Evolutionary conservation across 2,888 invertebrate species (phyloP).

Genomic region (Choristoneura rosaceana): DNA sequence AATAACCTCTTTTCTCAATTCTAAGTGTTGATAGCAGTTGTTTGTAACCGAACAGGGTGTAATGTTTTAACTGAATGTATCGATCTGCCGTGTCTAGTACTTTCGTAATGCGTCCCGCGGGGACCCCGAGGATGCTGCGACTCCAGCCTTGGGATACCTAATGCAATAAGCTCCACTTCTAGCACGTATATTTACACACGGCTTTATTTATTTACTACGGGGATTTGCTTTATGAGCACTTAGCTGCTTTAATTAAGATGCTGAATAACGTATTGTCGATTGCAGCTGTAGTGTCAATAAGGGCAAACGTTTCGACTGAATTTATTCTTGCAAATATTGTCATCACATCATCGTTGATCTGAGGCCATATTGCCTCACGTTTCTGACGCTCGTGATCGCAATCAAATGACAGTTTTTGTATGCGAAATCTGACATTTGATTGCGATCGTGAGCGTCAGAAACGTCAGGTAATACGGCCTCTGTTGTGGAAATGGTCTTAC

Average conservation of each 20-base stretch:
- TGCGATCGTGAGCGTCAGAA: too few species aligned
- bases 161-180: conserved; percentile 68
- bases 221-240: conserved; percentile 34
- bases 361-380: too few species aligned
- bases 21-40: conserved; percentile 45
- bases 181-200: conserved; percentile 46
- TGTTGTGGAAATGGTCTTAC: too few species aligned
- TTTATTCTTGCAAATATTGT: too few species aligned
- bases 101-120: conserved; percentile 81
- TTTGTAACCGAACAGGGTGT: conserved; percentile 65
- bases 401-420: too few species aligned
- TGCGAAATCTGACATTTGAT: too few species aligned
- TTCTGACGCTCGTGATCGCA: too few species aligned
- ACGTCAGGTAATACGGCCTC: too few species aligned
- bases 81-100: conserved; percentile 80
- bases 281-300: neutral
- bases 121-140: conserved; percentile 76
- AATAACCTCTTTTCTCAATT: conserved; percentile 17
- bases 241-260: conserved; percentile 34
- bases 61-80: conserved; percentile 74
- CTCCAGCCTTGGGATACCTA: conserved; percentile 72
- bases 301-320: neutral
- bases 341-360: too few species aligned
- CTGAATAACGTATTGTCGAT: conserved; percentile 22
- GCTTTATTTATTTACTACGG: conserved; percentile 41